Evolutionary conservation across 2,797 vertebrate genomes (phyloP), one percentile per base, ranked within the genome.

Genomic region (Halcyon badia): DNA sequence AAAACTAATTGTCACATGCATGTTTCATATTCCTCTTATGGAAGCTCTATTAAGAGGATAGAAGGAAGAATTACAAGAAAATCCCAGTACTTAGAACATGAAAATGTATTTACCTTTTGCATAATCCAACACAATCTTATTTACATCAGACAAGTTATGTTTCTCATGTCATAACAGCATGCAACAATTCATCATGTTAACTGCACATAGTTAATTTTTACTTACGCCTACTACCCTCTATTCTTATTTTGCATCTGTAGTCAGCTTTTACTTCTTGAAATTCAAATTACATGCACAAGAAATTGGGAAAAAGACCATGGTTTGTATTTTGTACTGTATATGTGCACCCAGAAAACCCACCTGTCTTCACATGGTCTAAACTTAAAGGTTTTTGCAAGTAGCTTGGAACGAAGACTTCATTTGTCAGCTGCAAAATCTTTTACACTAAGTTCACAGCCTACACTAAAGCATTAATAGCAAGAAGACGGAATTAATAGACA

Each of bases 51-150:
- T 80, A 89, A 72, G 65, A 91, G 57, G 76, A 93, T 82, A 84
- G 93, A 83, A 94, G 25, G 30, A 92, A 57, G 33, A 89, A 73
- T 77, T 82, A 90, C 33, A 93, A 83, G 64, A 80, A 95, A 97
- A 90, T 84, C 37, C 35, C 57, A 93, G 68, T 82, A 88, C 24
- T 93, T 86, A 41, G 3, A 88, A 81, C 28, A 95, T 35, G 51
- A 91, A 96, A 94, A 92, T 94, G 42, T 90, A 90, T 90, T 95
- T 87, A 77, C 70, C 60, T 80, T 60, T 89, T 95, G 90, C 15
- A 1, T 82, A 94, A 96, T 89, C 86, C 70, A 76, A 19, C 31
- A 51, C 66, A 82, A 95, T 20, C 77, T 73, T 83, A 86, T 83
- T 88, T 66, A 77, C 79, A n/a, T 75, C 61, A 62, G 19, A 14